Percentiles rank a stretch among this genome's conserved stretches.
phyloP scores from a whole-genome alignment of 2,888 invertebrate genomes.

The Tineola bisselliella region DNA sequence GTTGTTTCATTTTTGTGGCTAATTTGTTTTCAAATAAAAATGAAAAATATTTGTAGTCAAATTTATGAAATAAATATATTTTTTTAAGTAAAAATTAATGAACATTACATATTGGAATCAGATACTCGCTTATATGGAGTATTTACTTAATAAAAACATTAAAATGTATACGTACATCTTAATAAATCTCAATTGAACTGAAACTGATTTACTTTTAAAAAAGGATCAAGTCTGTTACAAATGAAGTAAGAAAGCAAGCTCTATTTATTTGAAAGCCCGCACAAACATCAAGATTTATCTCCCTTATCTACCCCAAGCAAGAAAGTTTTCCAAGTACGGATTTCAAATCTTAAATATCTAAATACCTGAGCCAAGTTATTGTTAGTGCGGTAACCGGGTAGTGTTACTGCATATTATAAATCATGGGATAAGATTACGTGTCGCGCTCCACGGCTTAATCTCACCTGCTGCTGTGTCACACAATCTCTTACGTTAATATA shows the following conservation, averaged over 20 bases:
- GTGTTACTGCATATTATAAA: constrained; percentile 24
- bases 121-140: background rate
- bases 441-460: constrained; percentile 34
- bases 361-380: constrained; percentile 4
- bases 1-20: background rate
- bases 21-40: background rate
- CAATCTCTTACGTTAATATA: constrained; percentile 7
- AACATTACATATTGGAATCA: no score
- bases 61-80: no score
- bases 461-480: constrained; percentile 25
- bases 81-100: no score
- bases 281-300: background rate
- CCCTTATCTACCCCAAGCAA: background rate
- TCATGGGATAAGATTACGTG: constrained; percentile 33
- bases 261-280: background rate
- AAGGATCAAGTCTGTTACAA: background rate
- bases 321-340: background rate
- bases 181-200: background rate
- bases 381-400: constrained; percentile 6
- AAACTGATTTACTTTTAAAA: background rate
- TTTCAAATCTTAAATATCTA: constrained; percentile 1
- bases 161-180: background rate
- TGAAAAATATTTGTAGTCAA: no score
- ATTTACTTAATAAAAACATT: background rate
- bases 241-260: background rate